These are phyloP conservation scores for Onthophagus taurus DNA, from an alignment of 1,140 invertebrate species.

Conservation along the genomic window DNA sequence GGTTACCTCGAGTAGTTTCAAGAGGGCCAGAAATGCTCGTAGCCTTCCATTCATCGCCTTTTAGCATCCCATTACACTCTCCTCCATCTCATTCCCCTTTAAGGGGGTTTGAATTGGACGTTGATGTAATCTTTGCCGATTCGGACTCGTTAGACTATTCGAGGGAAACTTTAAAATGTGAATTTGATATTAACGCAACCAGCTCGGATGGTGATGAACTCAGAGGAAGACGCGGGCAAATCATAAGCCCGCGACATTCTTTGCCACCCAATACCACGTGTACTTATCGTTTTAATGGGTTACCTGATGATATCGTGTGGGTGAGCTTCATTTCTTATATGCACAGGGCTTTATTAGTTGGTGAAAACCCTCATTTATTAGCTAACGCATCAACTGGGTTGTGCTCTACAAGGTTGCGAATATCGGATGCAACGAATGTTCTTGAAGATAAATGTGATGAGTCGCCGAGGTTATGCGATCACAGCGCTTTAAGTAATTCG, in stretches of 20 bases:
- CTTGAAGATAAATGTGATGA: conserved; percentile 57
- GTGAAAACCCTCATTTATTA: conserved; percentile 30
- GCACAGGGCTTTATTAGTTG: conserved; percentile 54
- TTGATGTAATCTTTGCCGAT: conserved; percentile 78
- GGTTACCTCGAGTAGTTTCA: conserved; percentile 62
- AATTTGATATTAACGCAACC: conserved; percentile 62
- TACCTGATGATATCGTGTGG: conserved; percentile 71
- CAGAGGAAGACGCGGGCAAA: conserved; percentile 48
- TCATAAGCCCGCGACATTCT: conserved; percentile 72
- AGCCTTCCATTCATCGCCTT: conserved; percentile 69
- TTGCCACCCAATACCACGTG: conserved; percentile 77
- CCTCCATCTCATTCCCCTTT: conserved; percentile 47
- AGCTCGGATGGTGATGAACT: conserved; percentile 44
- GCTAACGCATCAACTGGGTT: conserved; percentile 31
- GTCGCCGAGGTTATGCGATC: conserved; percentile 68
- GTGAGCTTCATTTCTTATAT: conserved; percentile 77
- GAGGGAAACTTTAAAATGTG: conserved; percentile 49
- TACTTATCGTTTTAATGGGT: conserved; percentile 73
- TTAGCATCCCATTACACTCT: conserved; percentile 59
- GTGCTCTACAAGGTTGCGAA: conserved; percentile 51
- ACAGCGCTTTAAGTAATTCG: conserved; percentile 63
- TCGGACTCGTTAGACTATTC: conserved; percentile 67
- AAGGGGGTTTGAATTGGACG: conserved; percentile 69
- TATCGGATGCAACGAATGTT: conserved; percentile 47
- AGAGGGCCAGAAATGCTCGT: conserved; percentile 72